A percentile compares a stretch with the other conserved stretches of the same genome.
phyloP scores from a whole-genome alignment of 2,797 vertebrate genomes.

The Scleropages formosus region DNA sequence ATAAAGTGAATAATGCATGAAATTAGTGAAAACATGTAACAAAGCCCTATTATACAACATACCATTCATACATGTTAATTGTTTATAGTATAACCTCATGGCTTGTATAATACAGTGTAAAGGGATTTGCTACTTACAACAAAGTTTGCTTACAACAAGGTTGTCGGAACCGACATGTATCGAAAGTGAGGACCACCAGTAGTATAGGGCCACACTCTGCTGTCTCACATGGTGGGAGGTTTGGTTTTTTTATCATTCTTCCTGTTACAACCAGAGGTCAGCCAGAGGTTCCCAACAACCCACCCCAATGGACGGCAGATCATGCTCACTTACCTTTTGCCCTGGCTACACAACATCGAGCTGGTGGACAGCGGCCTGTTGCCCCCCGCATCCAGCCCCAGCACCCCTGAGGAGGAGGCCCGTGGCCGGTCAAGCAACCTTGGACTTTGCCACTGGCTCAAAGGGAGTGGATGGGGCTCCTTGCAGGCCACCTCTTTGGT shows the following conservation, averaged over 20 bases:
- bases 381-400: conserved; percentile 89
- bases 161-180: too few species aligned
- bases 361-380: conserved; percentile 90
- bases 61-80: too few species aligned
- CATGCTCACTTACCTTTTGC: conserved; percentile 95
- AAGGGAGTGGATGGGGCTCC: conserved; percentile 95
- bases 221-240: neutral
- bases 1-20: too few species aligned
- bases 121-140: too few species aligned
- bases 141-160: too few species aligned
- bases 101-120: too few species aligned
- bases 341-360: conserved; percentile 96
- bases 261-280: conserved; percentile 76
- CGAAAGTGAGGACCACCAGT: too few species aligned
- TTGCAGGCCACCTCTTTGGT: conserved; percentile 93
- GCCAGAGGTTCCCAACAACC: conserved; percentile 92
- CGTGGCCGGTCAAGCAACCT: conserved; percentile 72
- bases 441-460: conserved; percentile 70
- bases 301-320: conserved; percentile 95
- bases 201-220: too few species aligned
- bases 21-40: too few species aligned
- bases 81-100: too few species aligned
- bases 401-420: conserved; percentile 86
- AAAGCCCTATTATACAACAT: too few species aligned
- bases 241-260: neutral